Percentiles rank a stretch among this genome's conserved stretches.
phyloP scores from a whole-genome alignment of 2,888 invertebrate species.

The Thera obeliscata region DNA sequence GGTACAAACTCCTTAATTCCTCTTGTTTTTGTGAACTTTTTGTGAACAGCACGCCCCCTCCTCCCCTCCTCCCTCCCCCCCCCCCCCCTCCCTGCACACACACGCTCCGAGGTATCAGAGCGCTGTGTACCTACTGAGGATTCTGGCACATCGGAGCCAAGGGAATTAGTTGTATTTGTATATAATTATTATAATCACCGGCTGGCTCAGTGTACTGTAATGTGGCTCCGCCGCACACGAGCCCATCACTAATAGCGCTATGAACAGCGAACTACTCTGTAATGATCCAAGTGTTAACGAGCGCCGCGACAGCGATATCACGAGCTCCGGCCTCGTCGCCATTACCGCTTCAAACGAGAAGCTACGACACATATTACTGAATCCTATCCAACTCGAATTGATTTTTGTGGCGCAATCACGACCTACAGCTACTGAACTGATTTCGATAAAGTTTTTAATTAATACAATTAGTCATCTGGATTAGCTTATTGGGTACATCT shows the following conservation, averaged over 20 bases:
- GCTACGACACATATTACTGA: no score
- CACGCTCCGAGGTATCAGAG: slow-evolving; percentile 4
- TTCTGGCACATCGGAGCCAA: slow-evolving; percentile 28
- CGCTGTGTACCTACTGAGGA: slow-evolving; percentile 22
- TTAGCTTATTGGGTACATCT: no score
- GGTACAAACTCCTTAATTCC: slow-evolving; percentile 6
- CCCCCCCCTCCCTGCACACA: background rate
- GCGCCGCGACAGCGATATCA: no score
- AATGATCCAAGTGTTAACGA: background rate
- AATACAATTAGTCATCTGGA: no score
- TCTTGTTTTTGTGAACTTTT: slow-evolving; percentile 17
- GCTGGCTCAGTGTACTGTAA: slow-evolving; percentile 3
- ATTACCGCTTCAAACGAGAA: no score
- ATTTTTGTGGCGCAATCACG: no score
- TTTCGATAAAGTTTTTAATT: no score
- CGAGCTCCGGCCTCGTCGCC: no score
- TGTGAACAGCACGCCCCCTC: slow-evolving; percentile 16
- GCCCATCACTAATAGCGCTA: no score
- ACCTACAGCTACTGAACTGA: no score
- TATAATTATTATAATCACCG: slow-evolving; percentile 10
- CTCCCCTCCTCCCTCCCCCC: background rate
- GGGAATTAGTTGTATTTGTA: slow-evolving; percentile 26
- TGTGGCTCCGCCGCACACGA: no score
- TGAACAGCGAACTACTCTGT: background rate
- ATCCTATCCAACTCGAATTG: no score